These are phyloP conservation scores for Phyllopteryx taeniolatus DNA, from an alignment of 2,113 vertebrate species.

Conservation along the genomic window DNA sequence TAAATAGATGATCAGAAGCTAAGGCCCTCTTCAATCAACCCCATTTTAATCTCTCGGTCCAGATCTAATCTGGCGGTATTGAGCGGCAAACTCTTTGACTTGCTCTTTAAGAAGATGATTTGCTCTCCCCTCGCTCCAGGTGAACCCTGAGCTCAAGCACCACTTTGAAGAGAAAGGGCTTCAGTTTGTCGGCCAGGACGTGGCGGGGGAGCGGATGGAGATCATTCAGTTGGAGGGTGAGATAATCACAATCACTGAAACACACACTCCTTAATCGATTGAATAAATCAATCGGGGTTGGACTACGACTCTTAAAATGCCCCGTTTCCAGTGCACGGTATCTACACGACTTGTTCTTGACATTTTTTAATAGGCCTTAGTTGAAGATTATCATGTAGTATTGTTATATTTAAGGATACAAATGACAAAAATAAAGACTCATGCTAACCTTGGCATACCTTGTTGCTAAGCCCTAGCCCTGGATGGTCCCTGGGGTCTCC, in stretches of 20 bases:
- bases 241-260: constrained; percentile 10
- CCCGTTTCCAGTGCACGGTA: neutral
- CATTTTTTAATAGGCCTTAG: too few relatives aligned
- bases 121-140: constrained; percentile 64
- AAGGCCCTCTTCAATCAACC: neutral
- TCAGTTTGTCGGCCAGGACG: constrained; percentile 90
- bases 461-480: too few relatives aligned
- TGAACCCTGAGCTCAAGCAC: constrained; percentile 88
- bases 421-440: neutral
- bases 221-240: constrained; percentile 89
- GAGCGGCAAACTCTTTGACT: neutral
- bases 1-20: neutral
- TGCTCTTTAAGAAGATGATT: neutral
- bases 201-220: constrained; percentile 92
- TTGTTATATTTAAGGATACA: neutral
- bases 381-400: too few relatives aligned
- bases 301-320: neutral
- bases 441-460: too few relatives aligned
- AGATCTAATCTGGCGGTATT: neutral
- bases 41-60: neutral
- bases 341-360: too few relatives aligned
- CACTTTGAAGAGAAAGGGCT: constrained; percentile 85
- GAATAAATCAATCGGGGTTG: neutral
- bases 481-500: too few relatives aligned
- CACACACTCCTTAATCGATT: neutral